These are phyloP conservation scores for Ornithoptera alexandrae DNA, from an alignment of 2,888 invertebrate genomes.

Conservation along the genomic window DNA sequence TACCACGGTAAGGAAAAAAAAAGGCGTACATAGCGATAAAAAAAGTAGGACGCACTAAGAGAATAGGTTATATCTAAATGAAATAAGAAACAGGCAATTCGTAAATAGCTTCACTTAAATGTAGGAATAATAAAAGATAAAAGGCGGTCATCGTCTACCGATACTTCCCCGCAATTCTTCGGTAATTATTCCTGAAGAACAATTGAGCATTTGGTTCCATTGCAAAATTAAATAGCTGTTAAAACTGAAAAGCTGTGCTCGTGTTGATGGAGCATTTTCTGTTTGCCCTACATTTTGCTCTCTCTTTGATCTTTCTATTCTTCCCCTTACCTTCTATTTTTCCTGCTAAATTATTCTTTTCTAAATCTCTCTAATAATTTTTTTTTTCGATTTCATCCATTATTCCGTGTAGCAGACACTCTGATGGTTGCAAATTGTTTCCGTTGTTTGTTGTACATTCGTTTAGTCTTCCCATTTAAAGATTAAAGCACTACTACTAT, in stretches of 20 bases:
- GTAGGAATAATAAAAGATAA: neutral
- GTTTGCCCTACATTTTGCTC: neutral
- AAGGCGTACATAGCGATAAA: slow-evolving; percentile 18
- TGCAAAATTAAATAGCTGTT: neutral
- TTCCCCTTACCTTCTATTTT: neutral
- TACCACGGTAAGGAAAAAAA: neutral
- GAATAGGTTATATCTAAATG: slow-evolving; percentile 28
- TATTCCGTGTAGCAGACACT: too few relatives aligned
- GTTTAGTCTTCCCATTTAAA: too few relatives aligned
- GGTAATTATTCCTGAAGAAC: neutral
- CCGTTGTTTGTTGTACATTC: too few relatives aligned
- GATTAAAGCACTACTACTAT: too few relatives aligned
- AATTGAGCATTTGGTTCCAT: neutral
- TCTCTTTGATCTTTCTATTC: neutral
- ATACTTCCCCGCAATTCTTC: neutral
- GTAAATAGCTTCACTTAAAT: slow-evolving; percentile 21
- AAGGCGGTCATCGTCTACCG: neutral
- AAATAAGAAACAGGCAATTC: slow-evolving; percentile 27
- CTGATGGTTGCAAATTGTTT: too few relatives aligned
- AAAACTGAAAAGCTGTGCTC: neutral
- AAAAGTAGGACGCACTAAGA: slow-evolving; percentile 22
- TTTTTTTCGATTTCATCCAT: too few relatives aligned
- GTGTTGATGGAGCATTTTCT: neutral
- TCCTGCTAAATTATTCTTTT: neutral
- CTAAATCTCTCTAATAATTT: neutral